Conservation (phyloP, 1,140 invertebrate genomes). For the Gryon sp. region DNA sequence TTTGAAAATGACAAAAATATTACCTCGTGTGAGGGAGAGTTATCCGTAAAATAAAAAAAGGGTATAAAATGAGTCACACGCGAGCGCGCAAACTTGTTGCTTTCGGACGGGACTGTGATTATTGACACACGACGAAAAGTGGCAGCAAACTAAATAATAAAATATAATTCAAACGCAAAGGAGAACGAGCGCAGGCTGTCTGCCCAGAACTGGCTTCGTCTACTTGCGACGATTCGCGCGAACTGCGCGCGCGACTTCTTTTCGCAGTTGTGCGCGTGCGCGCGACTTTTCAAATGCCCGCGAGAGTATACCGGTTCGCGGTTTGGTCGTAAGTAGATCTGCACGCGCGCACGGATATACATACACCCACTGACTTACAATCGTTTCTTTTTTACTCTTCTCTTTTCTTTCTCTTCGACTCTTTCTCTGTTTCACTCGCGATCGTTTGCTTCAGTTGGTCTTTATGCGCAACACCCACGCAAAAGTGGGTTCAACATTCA, state of each 20-base stretch:
- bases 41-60: conserved; percentile 20
- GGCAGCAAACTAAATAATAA: not conserved
- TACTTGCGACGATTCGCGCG: conserved; percentile 43
- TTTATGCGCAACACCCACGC: conserved; percentile 19
- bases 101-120: too few species aligned
- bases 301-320: conserved; percentile 49
- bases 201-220: conserved; percentile 59
- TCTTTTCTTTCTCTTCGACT: not conserved
- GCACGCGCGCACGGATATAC: too few species aligned
- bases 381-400: too few species aligned
- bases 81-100: conserved; percentile 2
- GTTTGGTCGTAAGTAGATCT: conserved; percentile 33
- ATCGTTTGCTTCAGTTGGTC: conserved; percentile 4
- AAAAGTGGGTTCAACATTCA: conserved; percentile 46
- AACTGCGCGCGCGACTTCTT: conserved; percentile 10
- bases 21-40: conserved; percentile 39
- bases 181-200: conserved; percentile 36
- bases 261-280: conserved; percentile 26
- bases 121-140: too few species aligned
- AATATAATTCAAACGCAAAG: conserved; percentile 2
- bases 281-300: conserved; percentile 46
- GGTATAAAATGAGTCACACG: too few species aligned
- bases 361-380: conserved; percentile 27
- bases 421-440: not conserved
- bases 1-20: too few species aligned